Percentiles rank a stretch among this genome's conserved stretches.
These are phyloP conservation scores for Centrocercus urophasianus DNA, from an alignment of 2,113 vertebrate species.

Conservation along the genomic window DNA sequence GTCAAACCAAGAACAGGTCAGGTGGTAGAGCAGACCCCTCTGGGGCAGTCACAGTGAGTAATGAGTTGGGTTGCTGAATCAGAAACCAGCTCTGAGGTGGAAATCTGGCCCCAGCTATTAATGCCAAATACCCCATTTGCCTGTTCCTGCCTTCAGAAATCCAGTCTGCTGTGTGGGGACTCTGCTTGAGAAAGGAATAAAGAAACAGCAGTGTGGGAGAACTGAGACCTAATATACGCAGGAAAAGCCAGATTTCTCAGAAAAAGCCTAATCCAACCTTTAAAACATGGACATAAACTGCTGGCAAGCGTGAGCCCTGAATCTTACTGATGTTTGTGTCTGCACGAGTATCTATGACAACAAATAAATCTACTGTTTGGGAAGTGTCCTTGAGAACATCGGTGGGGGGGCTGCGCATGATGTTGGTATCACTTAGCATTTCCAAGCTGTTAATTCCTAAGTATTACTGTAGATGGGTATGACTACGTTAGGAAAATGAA, in stretches of 20 bases:
- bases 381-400: slow-evolving; percentile 21
- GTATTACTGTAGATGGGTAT: background rate
- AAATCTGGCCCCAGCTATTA: background rate
- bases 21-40: background rate
- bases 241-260: background rate
- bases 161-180: background rate
- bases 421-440: background rate
- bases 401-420: background rate
- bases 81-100: slow-evolving; percentile 19
- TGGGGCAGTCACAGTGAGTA: background rate
- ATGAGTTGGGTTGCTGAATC: background rate
- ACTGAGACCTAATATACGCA: background rate
- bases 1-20: background rate
- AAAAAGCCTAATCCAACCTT: background rate
- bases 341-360: slow-evolving; percentile 57
- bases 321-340: background rate
- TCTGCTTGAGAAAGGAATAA: background rate
- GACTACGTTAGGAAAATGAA: slow-evolving; percentile 34
- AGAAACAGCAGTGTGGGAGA: background rate
- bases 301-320: slow-evolving; percentile 20
- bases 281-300: background rate
- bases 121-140: background rate
- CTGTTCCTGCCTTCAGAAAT: slow-evolving; percentile 5
- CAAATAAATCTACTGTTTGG: background rate
- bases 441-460: slow-evolving; percentile 19